A percentile compares a stretch with the other conserved stretches of the same genome.
These are phyloP conservation scores for Artemia sinica DNA, from an alignment of 2,888 invertebrate genomes.

Conservation along the genomic window DNA sequence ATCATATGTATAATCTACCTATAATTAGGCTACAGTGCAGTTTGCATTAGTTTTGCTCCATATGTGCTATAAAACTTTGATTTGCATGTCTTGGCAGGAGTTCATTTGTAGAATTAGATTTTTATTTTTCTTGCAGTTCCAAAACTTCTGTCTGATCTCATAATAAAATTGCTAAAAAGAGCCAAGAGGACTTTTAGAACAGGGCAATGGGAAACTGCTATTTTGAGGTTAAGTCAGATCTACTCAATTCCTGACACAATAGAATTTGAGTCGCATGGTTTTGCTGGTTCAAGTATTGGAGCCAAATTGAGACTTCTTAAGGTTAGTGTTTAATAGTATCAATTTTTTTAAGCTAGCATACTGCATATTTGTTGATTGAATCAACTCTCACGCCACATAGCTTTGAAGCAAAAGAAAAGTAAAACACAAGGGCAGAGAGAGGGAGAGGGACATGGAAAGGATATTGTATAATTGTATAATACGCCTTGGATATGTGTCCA, in stretches of 20 bases:
- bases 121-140: conserved; percentile 19
- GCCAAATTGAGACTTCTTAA: conserved; percentile 77
- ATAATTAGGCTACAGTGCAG: not conserved
- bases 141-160: conserved; percentile 20
- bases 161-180: conserved; percentile 50
- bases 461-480: no score
- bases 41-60: no score
- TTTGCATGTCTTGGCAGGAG: not conserved
- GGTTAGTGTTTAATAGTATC: conserved; percentile 38
- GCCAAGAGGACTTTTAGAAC: conserved; percentile 59
- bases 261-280: conserved; percentile 89
- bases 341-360: no score
- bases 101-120: not conserved
- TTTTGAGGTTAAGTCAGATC: conserved; percentile 76
- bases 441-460: no score
- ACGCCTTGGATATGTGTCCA: no score
- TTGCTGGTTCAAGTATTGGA: conserved; percentile 69
- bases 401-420: no score
- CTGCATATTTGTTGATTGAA: no score
- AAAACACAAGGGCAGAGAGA: no score
- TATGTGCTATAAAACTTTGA: no score
- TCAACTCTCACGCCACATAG: no score
- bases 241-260: conserved; percentile 81
- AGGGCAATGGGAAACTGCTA: conserved; percentile 74
- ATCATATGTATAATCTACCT: not conserved